A percentile compares a stretch with the other conserved stretches of the same genome.
phyloP scores from a whole-genome alignment of 2,113 vertebrate species.

The Sorex fumeus region DNA sequence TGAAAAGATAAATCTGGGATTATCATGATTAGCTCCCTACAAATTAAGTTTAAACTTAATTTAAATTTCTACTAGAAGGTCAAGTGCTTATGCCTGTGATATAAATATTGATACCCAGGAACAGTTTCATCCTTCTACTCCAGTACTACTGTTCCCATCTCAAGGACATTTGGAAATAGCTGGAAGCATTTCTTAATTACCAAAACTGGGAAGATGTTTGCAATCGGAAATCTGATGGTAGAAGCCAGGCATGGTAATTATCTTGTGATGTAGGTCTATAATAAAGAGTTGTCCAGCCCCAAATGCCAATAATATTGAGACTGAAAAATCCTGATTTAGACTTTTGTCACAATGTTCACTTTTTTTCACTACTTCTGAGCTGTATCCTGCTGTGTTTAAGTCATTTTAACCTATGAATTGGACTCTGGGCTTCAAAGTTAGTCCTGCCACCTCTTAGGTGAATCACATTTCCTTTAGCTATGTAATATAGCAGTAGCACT shows the following conservation, averaged over 20 bases:
- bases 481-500: background rate
- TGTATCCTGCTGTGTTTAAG: background rate
- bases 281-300: background rate
- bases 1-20: background rate
- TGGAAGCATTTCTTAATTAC: background rate
- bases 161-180: background rate
- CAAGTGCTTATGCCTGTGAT: background rate
- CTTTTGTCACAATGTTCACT: background rate
- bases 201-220: background rate
- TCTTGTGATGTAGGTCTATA: no score
- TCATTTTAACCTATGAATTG: background rate
- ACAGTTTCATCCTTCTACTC: background rate
- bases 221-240: no score
- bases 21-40: background rate
- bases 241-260: background rate
- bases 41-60: background rate
- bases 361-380: background rate
- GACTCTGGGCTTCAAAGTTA: background rate
- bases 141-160: fast-evolving
- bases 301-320: background rate
- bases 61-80: slow-evolving; percentile 35
- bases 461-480: background rate
- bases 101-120: background rate
- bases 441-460: background rate
- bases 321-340: background rate